phyloP scores from a whole-genome alignment of 2,113 vertebrate species.

The Catharus minimus region DNA sequence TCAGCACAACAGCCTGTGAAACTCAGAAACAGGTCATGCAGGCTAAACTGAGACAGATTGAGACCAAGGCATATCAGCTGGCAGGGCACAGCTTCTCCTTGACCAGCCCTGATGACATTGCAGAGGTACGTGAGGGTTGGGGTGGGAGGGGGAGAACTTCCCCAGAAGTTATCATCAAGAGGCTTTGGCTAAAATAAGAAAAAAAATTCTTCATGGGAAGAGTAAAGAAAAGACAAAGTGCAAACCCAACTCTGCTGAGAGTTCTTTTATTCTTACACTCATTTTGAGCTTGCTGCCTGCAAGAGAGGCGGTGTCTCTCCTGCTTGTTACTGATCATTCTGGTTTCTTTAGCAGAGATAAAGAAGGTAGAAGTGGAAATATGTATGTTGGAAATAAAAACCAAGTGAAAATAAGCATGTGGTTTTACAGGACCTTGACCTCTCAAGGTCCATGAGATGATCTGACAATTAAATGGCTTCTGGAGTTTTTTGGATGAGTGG shows the following conservation, averaged over 20 bases:
- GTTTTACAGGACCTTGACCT: neutral
- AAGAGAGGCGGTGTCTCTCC: neutral
- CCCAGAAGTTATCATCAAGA: neutral
- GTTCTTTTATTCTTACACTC: neutral
- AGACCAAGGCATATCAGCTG: conserved; percentile 85
- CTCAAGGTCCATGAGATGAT: neutral
- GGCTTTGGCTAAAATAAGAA: neutral
- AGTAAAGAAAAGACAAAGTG: neutral
- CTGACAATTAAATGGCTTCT: neutral
- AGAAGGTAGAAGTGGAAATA: neutral
- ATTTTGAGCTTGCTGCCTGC: neutral
- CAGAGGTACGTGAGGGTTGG: conserved; percentile 77
- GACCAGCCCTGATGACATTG: conserved; percentile 89
- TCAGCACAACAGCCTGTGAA: conserved; percentile 88
- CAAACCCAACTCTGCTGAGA: neutral
- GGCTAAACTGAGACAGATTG: conserved; percentile 87
- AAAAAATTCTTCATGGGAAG: neutral
- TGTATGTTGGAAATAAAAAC: neutral
- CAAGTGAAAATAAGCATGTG: neutral
- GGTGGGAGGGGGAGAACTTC: neutral
- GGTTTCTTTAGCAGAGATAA: neutral
- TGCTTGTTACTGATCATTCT: neutral
- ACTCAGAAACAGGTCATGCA: conserved; percentile 93
- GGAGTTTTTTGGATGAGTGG: neutral
- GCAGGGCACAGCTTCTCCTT: conserved; percentile 93